Conservation (phyloP, 2,113 vertebrate genomes). For the Urocolius indicus region DNA sequence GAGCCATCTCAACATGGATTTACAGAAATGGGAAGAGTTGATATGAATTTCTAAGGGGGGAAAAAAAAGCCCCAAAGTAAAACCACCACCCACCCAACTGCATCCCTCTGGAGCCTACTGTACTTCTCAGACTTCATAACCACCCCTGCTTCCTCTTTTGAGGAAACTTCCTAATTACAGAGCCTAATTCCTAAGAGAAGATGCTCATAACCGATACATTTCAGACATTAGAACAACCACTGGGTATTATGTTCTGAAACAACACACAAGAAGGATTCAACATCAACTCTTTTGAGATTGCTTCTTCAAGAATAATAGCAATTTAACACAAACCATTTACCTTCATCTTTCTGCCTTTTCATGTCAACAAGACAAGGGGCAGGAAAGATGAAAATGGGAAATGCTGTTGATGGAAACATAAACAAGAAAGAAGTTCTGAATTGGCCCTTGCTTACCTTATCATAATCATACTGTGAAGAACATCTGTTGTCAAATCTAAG, state of each 20-base stretch:
- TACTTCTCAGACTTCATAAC: not conserved
- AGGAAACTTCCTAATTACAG: not conserved
- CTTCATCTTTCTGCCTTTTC: not conserved
- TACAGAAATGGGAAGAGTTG: not conserved
- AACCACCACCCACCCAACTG: not conserved
- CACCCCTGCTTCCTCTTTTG: not conserved
- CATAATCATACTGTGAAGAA: slow-evolving; percentile 99
- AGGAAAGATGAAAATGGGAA: slow-evolving; percentile 56
- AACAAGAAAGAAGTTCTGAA: not conserved
- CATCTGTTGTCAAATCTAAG: slow-evolving; percentile 96
- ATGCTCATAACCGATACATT: not conserved
- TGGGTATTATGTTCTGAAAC: not conserved
- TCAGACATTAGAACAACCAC: not conserved
- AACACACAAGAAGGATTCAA: not conserved
- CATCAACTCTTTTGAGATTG: not conserved
- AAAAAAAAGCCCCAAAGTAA: not conserved
- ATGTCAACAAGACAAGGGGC: not conserved
- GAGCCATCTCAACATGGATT: not conserved
- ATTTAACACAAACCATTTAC: not conserved
- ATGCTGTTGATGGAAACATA: not conserved
- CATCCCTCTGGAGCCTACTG: not conserved
- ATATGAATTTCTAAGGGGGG: not conserved
- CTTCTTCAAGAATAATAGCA: not conserved
- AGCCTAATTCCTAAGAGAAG: not conserved
- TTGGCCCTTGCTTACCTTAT: slow-evolving; percentile 85